A percentile compares a stretch with the other conserved stretches of the same genome.
Evolutionary conservation across 2,797 vertebrate genomes (phyloP).

Genomic region (Sternarchorhynchus goeldii): DNA sequence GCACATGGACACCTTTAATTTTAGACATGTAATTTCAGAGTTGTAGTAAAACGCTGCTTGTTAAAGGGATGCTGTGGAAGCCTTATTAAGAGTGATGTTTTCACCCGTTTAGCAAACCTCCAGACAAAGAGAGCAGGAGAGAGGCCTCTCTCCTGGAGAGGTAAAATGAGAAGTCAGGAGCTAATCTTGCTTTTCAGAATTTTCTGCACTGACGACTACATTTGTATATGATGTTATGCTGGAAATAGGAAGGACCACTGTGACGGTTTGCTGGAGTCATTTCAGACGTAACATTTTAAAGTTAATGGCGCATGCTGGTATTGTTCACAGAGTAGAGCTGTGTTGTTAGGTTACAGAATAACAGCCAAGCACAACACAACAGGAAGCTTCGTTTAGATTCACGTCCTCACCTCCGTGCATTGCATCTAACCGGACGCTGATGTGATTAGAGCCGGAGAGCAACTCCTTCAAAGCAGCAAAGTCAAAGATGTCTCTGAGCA

Average conservation of each 20-base stretch:
- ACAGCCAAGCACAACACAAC: background rate
- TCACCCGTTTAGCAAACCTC: background rate
- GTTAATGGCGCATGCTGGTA: too few relatives aligned
- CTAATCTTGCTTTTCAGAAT: background rate
- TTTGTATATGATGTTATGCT: background rate
- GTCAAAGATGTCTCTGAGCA: slow-evolving; percentile 95
- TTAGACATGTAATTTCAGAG: background rate
- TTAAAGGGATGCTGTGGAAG: background rate
- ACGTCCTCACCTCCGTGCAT: slow-evolving; percentile 92
- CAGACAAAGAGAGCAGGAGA: background rate
- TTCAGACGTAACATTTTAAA: too few relatives aligned
- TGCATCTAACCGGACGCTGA: slow-evolving; percentile 92
- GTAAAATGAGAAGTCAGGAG: background rate
- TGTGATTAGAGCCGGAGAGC: slow-evolving; percentile 86
- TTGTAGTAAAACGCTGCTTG: background rate
- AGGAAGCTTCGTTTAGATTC: background rate
- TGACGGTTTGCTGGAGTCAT: background rate
- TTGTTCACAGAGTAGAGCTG: background rate
- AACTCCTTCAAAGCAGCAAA: slow-evolving; percentile 91
- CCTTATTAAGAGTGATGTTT: background rate
- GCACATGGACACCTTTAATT: background rate
- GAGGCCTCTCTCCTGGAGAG: background rate
- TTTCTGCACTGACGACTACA: background rate
- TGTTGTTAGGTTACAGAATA: background rate
- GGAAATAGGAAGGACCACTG: background rate